Evolutionary conservation across 2,888 invertebrate species (phyloP), one percentile per base, ranked within the genome.

Genomic region (Agriopis leucophaearia): DNA sequence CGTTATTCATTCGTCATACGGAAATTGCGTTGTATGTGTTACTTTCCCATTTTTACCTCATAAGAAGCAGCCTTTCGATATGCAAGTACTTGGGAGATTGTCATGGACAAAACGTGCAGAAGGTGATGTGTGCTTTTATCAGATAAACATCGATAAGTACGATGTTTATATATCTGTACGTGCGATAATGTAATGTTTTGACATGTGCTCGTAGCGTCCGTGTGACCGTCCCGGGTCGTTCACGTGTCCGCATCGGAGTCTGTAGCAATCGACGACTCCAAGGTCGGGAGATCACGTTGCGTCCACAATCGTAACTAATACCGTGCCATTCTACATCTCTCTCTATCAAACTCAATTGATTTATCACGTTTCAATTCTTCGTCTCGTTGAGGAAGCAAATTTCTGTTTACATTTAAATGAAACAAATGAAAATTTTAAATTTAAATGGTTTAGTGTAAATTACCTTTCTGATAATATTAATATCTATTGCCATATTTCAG

Each of bases 271-370:
- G 79, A 70, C 81, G 78, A 82, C 81, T 79, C 76, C 78, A 79
- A 82, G 81, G 75, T 75, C 78, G 71, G 45, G 73, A 79, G 78
- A 82, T 85, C 84, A 85, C 84, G 83, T 86, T 82, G 78, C 66
- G 69, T 12, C 56, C 66, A 79, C 76, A 64, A 68, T 15, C 18
- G 52, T 58, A 55, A 78, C 73, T 61, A 40, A 66, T 61, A 47
- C 57, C 51, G 50, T 62, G 44, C 35, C 35, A 36, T 42, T 55
- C 38, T 16, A 70, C 62, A 57, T 57, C 57, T 72, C 73, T 73
- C 66, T 74, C 74, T 77, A 10, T 64, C 62, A 71, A 69, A 65
- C 73, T 66, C 63, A 69, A 64, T 75, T 59, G 12, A 64, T 64
- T 56, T 60, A 57, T 61, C 55, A 61, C 60, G 60, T 48, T 56